A percentile compares a stretch with the other conserved stretches of the same genome.
These are phyloP conservation scores for Lasioglossum morio DNA, from an alignment of 2,888 invertebrate species.

Conservation along the genomic window DNA sequence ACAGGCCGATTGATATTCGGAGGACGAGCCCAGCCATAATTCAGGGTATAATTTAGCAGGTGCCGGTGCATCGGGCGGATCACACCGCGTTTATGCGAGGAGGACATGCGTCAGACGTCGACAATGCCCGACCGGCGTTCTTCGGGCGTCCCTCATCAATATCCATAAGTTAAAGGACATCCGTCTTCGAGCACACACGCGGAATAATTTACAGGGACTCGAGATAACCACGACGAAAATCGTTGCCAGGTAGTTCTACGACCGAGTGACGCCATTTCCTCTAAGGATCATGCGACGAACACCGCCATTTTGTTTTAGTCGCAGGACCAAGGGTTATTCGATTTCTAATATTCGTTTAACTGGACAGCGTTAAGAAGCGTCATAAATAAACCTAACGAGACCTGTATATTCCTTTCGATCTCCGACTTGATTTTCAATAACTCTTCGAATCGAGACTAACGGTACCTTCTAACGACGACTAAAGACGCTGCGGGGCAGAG, in stretches of 20 bases:
- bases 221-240: constrained; percentile 38
- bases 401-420: not conserved
- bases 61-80: constrained; percentile 53
- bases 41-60: constrained; percentile 60
- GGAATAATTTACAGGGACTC: constrained; percentile 58
- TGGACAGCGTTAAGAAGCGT: not conserved
- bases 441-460: not conserved
- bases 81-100: constrained; percentile 36
- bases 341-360: too few species aligned
- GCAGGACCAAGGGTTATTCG: not conserved
- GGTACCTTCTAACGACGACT: not conserved
- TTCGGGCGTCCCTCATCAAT: constrained; percentile 59
- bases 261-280: not conserved
- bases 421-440: not conserved
- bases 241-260: constrained; percentile 3
- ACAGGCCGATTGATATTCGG: constrained; percentile 54
- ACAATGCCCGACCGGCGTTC: constrained; percentile 28
- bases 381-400: not conserved
- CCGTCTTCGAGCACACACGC: constrained; percentile 57
- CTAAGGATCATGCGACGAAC: not conserved
- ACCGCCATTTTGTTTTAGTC: not conserved
- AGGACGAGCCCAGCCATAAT: constrained; percentile 35
- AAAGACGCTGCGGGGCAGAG: not conserved
- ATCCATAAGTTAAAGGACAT: constrained; percentile 68
- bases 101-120: constrained; percentile 54